phyloP scores from a whole-genome alignment of 1,140 invertebrate species.

The Plutomurus gul region DNA sequence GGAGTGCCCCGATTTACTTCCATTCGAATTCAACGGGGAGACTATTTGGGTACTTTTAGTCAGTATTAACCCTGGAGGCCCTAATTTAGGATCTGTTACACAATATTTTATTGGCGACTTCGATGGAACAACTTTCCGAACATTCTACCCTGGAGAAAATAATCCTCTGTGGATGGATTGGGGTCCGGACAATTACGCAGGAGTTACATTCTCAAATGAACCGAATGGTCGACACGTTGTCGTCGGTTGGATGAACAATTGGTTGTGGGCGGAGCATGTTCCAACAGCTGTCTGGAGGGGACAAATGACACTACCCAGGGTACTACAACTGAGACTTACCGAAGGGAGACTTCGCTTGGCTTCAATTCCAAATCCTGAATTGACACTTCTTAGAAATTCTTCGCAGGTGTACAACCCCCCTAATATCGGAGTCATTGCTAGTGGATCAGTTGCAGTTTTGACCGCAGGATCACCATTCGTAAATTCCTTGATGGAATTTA shows the following conservation, averaged over 20 bases:
- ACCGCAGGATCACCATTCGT: neutral
- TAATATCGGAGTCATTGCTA: neutral
- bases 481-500: constrained; percentile 34
- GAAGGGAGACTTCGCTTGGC: neutral
- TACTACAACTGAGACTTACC: neutral
- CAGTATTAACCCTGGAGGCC: constrained; percentile 47
- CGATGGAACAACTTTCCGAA: constrained; percentile 32
- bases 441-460: neutral
- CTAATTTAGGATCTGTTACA: constrained; percentile 43
- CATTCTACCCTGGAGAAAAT: neutral
- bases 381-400: neutral
- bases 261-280: neutral
- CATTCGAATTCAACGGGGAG: neutral
- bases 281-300: constrained; percentile 39
- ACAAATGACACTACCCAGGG: constrained; percentile 41
- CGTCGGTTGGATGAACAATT: constrained; percentile 46
- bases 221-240: neutral
- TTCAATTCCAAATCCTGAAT: constrained; percentile 18
- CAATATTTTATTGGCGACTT: constrained; percentile 49
- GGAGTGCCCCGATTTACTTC: constrained; percentile 51
- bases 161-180: constrained; percentile 45
- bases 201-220: constrained; percentile 41
- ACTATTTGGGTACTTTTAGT: constrained; percentile 45
- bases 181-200: constrained; percentile 46
- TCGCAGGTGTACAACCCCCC: neutral